Percentiles rank a stretch among this genome's conserved stretches.
Evolutionary conservation across 2,113 vertebrate genomes (phyloP).

Genomic region (Sigmodon hispidus): DNA sequence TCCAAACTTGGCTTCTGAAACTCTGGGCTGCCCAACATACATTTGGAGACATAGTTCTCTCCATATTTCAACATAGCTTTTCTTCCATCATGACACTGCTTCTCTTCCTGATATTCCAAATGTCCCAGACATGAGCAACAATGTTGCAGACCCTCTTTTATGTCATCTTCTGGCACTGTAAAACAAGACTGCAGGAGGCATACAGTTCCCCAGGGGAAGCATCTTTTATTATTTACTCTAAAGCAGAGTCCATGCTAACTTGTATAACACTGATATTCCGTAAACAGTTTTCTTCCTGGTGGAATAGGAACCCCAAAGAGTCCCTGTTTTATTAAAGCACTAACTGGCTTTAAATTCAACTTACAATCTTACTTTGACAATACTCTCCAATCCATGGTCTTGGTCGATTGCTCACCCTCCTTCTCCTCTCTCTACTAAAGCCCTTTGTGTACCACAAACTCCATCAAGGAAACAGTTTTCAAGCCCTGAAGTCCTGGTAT

Average conservation of each 20-base stretch:
- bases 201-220: background rate
- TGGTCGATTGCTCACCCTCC: background rate
- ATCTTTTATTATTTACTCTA: background rate
- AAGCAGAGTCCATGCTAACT: background rate
- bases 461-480: background rate
- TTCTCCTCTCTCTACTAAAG: background rate
- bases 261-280: background rate
- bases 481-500: fast-evolving
- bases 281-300: background rate
- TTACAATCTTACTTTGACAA: background rate
- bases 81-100: background rate
- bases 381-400: background rate
- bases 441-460: background rate
- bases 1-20: background rate
- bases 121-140: background rate
- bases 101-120: background rate
- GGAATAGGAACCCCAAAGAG: background rate
- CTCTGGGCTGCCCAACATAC: background rate
- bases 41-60: background rate
- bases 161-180: background rate
- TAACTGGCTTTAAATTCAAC: background rate
- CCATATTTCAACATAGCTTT: background rate
- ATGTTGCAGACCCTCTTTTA: background rate
- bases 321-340: background rate
- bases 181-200: background rate